Conservation (phyloP, 2,888 invertebrate species). For the Chloromyia formosa region DNA sequence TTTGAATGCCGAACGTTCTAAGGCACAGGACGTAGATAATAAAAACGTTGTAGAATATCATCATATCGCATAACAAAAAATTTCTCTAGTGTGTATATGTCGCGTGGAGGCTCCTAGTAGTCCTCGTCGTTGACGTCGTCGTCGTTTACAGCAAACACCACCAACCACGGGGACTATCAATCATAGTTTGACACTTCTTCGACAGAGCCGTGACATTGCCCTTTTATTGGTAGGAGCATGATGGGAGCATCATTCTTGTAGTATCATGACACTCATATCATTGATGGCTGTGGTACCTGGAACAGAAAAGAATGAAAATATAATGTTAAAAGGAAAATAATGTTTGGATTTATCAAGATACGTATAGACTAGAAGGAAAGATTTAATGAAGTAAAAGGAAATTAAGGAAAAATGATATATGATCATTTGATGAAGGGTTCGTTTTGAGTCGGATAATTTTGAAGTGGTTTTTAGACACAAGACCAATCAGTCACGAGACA, state of each 20-base stretch:
- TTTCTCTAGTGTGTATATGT: constrained; percentile 36
- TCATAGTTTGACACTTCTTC: constrained; percentile 41
- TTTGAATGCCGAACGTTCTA: constrained; percentile 43
- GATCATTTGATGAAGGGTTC: no score
- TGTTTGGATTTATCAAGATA: constrained; percentile 13
- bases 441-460: no score
- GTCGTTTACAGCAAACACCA: not conserved
- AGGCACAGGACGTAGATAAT: constrained; percentile 48
- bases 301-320: constrained; percentile 13
- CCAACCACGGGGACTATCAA: constrained; percentile 33
- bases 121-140: no score
- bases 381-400: not conserved
- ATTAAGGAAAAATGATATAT: no score
- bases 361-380: not conserved
- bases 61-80: constrained; percentile 44
- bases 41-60: constrained; percentile 47
- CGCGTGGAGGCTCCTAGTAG: not conserved
- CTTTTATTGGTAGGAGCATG: constrained; percentile 28
- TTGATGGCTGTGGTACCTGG: constrained; percentile 34
- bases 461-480: no score
- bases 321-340: constrained; percentile 35
- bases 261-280: constrained; percentile 9
- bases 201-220: constrained; percentile 36
- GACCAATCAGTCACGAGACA: no score
- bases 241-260: not conserved